Evolutionary conservation across 2,797 vertebrate genomes (phyloP), one percentile per base, ranked within the genome.

Genomic region (Streptopelia turtur): DNA sequence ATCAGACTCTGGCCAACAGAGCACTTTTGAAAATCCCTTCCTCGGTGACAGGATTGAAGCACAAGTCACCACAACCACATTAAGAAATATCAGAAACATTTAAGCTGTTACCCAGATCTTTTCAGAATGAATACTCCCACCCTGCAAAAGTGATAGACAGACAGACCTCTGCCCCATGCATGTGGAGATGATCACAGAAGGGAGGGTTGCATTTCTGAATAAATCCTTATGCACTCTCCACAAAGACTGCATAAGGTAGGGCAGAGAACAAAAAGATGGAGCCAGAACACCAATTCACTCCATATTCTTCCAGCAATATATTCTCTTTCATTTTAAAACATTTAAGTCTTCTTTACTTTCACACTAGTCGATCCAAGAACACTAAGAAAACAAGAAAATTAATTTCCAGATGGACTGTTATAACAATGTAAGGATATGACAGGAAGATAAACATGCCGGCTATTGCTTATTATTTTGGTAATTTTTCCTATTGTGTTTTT

Each of bases 121-220:
- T 78, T 41, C 23, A 37, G 76, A 91, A 84, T 74, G 70, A 88
- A 91, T 71, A 82, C 9, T 35, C 81, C 4, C 43, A 63, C 6
- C 43, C 59, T 53, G 56, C 24, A 88, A 72, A 90, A 94, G 89
- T 31, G 22, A 83, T 23, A 49, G 61, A n/a, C 61, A 85, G 74
- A 52, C 28, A 1, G 2, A 87, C 66, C 83, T 90, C 69, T 76
- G 66, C n/a, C 52, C 45, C 72, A 66, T 7, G 18, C 72, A 66
- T 7, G 18, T 31, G 33, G 87, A 90, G 87, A 87, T 22, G 63
- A 95, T 82, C 85, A 91, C 65, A 95, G 47, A 45, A 81, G 12
- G 1, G 25, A 59, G 61, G 72, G 64, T n/a, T 94, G 76, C 60
- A 78, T 49, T 88, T 78, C 76, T 91, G 88, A 94, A 75, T 59